Evolutionary conservation across 2,888 invertebrate genomes (phyloP).

Genomic region (Syritta pipiens): DNA sequence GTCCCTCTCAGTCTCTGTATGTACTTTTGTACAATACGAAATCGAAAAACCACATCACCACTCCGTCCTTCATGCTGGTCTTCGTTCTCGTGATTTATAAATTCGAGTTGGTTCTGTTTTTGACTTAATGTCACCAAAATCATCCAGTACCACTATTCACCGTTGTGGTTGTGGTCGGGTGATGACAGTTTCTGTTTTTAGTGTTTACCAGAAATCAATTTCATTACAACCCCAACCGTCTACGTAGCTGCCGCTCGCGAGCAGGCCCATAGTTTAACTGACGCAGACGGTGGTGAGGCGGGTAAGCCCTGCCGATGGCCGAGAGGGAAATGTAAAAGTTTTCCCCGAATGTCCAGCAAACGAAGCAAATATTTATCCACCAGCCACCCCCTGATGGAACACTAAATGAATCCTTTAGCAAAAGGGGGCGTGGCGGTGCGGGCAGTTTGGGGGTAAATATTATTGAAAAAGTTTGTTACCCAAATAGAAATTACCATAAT

Average conservation of each 20-base stretch:
- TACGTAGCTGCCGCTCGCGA: neutral
- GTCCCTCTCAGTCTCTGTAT: too few species aligned
- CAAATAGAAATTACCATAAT: constrained; percentile 64
- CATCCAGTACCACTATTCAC: neutral
- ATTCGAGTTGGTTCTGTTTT: too few species aligned
- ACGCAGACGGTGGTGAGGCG: neutral
- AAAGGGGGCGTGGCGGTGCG: too few species aligned
- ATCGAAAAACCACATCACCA: too few species aligned
- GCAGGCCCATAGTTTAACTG: constrained; percentile 19
- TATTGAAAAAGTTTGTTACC: constrained; percentile 60
- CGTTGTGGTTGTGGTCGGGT: neutral
- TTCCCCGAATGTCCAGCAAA: constrained; percentile 38
- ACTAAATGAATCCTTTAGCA: too few species aligned
- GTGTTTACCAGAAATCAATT: constrained; percentile 52
- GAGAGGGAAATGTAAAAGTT: constrained; percentile 22
- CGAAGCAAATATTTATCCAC: constrained; percentile 55
- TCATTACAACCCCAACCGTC: constrained; percentile 29
- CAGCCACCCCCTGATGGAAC: too few species aligned
- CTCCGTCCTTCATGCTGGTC: too few species aligned
- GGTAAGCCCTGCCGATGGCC: neutral
- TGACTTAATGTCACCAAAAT: too few species aligned
- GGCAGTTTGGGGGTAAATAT: constrained; percentile 41
- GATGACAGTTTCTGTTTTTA: constrained; percentile 26
- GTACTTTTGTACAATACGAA: too few species aligned
- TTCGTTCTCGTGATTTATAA: too few species aligned